Conservation (phyloP, 2,113 vertebrate species). For the Cynocephalus volans region DNA sequence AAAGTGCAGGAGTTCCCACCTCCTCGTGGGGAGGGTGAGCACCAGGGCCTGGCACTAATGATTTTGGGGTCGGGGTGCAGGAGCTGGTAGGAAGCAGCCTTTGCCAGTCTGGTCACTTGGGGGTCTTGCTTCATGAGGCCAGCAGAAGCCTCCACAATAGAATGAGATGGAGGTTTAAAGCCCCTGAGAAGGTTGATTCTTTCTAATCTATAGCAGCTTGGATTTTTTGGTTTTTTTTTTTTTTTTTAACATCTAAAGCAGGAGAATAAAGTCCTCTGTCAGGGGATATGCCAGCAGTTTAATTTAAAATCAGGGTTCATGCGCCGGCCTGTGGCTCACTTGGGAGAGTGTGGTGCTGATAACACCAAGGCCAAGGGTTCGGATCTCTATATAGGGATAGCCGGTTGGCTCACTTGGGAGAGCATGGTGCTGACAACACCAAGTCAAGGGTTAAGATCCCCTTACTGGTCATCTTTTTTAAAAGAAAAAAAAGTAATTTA, state of each 20-base stretch:
- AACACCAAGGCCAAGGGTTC: too few species aligned
- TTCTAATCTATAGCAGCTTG: not conserved
- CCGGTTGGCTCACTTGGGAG: too few species aligned
- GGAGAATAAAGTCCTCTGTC: not conserved
- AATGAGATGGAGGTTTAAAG: not conserved
- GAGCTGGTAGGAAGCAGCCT: not conserved
- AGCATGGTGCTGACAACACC: too few species aligned
- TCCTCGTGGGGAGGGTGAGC: accelerated
- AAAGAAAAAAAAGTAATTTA: not conserved
- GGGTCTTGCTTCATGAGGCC: not conserved
- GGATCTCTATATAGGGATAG: too few species aligned
- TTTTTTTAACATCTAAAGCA: not conserved
- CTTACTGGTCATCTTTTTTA: too few species aligned
- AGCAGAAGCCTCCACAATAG: not conserved
- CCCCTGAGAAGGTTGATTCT: not conserved
- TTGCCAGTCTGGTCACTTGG: not conserved
- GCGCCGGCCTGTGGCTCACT: too few species aligned
- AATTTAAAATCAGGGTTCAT: not conserved
- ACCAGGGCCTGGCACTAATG: not conserved
- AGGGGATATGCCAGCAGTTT: not conserved
- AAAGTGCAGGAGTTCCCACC: not conserved
- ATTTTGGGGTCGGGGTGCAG: not conserved
- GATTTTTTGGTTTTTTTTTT: not conserved
- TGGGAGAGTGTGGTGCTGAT: too few species aligned
- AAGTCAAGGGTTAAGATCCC: too few species aligned